A percentile compares a stretch with the other conserved stretches of the same genome.
Evolutionary conservation across 2,888 invertebrate species (phyloP).

Genomic region (Eurytoma californica): DNA sequence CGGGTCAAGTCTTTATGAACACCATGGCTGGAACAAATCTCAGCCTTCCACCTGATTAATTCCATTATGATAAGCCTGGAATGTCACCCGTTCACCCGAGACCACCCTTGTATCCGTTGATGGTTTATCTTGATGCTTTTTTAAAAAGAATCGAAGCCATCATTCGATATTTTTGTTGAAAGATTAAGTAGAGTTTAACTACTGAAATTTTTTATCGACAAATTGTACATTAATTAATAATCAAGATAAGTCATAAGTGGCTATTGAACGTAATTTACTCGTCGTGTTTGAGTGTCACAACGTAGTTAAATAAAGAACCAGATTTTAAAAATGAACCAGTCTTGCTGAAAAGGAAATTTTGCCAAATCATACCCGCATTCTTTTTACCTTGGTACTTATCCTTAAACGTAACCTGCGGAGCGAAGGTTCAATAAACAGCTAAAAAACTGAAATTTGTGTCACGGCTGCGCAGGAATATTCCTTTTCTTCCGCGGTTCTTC

Average conservation of each 20-base stretch:
- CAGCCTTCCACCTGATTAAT: slow-evolving; percentile 60
- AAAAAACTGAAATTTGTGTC: slow-evolving; percentile 34
- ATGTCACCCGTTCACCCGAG: slow-evolving; percentile 56
- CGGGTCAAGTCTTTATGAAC: background rate
- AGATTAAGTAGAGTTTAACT: too few relatives aligned
- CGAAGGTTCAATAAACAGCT: slow-evolving; percentile 34
- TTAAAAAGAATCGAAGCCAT: too few relatives aligned
- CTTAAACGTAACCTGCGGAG: slow-evolving; percentile 6
- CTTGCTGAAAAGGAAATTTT: background rate
- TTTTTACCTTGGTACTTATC: slow-evolving; percentile 13
- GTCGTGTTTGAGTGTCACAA: too few relatives aligned
- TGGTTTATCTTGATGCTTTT: slow-evolving; percentile 1
- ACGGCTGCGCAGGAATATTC: slow-evolving; percentile 5
- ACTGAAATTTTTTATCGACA: too few relatives aligned
- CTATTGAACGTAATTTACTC: too few relatives aligned
- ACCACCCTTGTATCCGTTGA: background rate
- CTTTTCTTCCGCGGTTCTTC: slow-evolving; percentile 7
- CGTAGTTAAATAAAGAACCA: too few relatives aligned
- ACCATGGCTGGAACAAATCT: slow-evolving; percentile 42
- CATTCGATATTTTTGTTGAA: too few relatives aligned
- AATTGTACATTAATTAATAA: too few relatives aligned
- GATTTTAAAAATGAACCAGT: too few relatives aligned
- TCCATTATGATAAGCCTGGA: slow-evolving; percentile 63
- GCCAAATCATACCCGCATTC: slow-evolving; percentile 21
- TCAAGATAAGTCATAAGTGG: too few relatives aligned